phyloP scores from a whole-genome alignment of 1,140 invertebrate genomes.

The Phocides pigmalion region DNA sequence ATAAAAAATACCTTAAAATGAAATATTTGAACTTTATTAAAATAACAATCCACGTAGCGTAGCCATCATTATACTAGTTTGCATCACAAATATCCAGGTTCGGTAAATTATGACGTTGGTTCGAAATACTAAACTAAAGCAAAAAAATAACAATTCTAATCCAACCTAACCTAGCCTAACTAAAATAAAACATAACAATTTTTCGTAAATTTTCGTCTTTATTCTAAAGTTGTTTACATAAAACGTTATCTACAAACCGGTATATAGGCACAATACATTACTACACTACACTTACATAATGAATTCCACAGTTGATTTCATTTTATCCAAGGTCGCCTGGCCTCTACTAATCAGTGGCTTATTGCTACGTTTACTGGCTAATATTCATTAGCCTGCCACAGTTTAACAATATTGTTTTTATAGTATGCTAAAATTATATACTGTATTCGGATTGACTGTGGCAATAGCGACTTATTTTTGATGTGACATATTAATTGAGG shows the following conservation, averaged over 20 bases:
- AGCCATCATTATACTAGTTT: too few relatives aligned
- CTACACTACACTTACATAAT: constrained; percentile 11
- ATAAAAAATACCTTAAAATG: too few relatives aligned
- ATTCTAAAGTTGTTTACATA: not conserved
- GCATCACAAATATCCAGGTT: too few relatives aligned
- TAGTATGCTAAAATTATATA: not conserved
- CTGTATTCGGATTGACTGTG: not conserved
- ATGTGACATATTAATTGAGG: too few relatives aligned
- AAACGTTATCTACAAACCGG: not conserved
- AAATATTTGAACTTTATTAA: too few relatives aligned
- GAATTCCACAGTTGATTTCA: constrained; percentile 14
- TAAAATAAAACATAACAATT: not conserved
- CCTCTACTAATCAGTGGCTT: constrained; percentile 12
- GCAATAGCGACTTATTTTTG: too few relatives aligned
- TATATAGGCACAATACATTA: not conserved
- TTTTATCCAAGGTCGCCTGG: constrained; percentile 23
- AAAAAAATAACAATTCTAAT: too few relatives aligned
- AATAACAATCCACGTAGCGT: too few relatives aligned
- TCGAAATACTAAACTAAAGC: too few relatives aligned
- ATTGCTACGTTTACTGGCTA: constrained; percentile 17
- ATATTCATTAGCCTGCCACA: not conserved
- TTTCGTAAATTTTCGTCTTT: not conserved
- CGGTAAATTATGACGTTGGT: too few relatives aligned
- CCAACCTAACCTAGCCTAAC: too few relatives aligned
- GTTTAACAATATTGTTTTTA: not conserved